These are phyloP conservation scores for Drosophila auraria DNA, from an alignment of 1,140 invertebrate genomes.

Conservation along the genomic window DNA sequence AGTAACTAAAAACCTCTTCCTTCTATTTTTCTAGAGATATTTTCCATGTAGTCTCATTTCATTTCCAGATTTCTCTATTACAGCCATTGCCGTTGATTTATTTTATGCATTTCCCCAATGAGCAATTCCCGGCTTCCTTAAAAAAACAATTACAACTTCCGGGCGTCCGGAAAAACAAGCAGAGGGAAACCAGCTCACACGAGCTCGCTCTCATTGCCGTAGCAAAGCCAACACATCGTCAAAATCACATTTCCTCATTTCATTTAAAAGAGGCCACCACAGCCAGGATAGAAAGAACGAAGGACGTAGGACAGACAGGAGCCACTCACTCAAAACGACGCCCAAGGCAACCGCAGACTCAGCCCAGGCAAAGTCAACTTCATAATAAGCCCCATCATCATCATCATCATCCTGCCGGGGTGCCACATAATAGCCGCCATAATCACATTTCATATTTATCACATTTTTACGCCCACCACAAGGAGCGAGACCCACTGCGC, in stretches of 20 bases:
- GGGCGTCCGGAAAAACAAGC: constrained; percentile 23
- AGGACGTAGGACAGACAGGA: constrained; percentile 19
- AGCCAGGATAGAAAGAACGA: constrained; percentile 4
- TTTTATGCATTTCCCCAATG: constrained; percentile 78
- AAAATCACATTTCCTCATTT: constrained; percentile 80
- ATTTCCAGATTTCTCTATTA: constrained; percentile 4
- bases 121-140: constrained; percentile 76
- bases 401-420: constrained; percentile 21
- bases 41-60: constrained; percentile 18
- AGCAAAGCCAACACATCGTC: constrained; percentile 82
- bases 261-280: constrained; percentile 34
- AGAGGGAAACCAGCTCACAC: constrained; percentile 19
- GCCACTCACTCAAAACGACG: constrained; percentile 78
- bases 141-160: constrained; percentile 82
- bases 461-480: constrained; percentile 81
- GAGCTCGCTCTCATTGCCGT: constrained; percentile 40
- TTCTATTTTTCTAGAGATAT: neutral
- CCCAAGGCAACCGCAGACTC: constrained; percentile 65
- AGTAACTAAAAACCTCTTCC: neutral
- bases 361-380: constrained; percentile 56
- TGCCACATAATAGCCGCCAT: constrained; percentile 78
- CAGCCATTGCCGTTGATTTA: constrained; percentile 58
- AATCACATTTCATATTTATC: constrained; percentile 85
- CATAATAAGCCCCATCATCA: constrained; percentile 79
- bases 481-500: constrained; percentile 23